Conservation (phyloP, 2,888 invertebrate genomes). For the Amiota communis region DNA sequence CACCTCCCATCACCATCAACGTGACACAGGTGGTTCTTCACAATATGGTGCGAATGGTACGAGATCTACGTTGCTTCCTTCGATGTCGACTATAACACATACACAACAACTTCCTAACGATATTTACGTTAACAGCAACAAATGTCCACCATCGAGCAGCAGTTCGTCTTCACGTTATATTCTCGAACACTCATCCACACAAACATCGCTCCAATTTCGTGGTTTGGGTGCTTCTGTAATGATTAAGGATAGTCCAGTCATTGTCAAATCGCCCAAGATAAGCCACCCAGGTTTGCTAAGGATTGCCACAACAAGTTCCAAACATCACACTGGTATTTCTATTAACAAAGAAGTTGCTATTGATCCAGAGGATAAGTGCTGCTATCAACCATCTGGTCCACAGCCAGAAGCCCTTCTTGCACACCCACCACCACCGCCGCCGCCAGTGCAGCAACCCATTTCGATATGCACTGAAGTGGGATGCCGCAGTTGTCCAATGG, state of each 20-base stretch:
- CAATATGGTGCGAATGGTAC: constrained; percentile 58
- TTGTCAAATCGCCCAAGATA: constrained; percentile 70
- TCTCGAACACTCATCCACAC: constrained; percentile 32
- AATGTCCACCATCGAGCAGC: constrained; percentile 51
- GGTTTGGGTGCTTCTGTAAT: constrained; percentile 69
- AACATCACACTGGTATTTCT: constrained; percentile 62
- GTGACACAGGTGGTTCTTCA: constrained; percentile 45
- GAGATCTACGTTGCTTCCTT: constrained; percentile 49
- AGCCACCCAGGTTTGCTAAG: constrained; percentile 56
- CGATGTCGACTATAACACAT: constrained; percentile 41
- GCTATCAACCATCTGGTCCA: constrained; percentile 51
- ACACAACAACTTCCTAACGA: constrained; percentile 52
- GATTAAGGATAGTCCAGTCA: constrained; percentile 72
- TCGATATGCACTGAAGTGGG: constrained; percentile 63
- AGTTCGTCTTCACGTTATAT: constrained; percentile 45
- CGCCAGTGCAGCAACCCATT: constrained; percentile 47
- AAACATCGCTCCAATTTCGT: constrained; percentile 62
- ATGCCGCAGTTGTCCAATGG: constrained; percentile 58
- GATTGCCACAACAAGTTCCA: constrained; percentile 53
- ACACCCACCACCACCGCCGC: constrained; percentile 37
- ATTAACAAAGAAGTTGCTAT: constrained; percentile 73
- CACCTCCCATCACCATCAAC: constrained; percentile 41
- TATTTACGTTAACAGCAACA: constrained; percentile 50
- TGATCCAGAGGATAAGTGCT: constrained; percentile 70
- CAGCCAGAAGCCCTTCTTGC: constrained; percentile 39